Evolutionary conservation across 2,888 invertebrate species (phyloP).

Genomic region (Gonocerus acuteangulatus): DNA sequence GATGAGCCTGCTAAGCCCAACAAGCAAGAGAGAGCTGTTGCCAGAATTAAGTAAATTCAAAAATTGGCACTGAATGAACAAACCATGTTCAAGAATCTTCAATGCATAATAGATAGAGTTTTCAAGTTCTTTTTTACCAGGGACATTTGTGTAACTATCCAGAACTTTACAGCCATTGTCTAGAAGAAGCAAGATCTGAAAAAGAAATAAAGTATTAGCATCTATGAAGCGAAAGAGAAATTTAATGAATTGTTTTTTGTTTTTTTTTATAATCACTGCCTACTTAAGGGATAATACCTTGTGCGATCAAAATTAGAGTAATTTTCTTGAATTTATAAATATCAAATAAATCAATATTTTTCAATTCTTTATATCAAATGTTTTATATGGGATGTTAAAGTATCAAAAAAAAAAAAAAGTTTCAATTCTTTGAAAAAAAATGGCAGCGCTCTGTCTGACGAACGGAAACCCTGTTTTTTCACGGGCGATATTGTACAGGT

Average conservation of each 20-base stretch:
- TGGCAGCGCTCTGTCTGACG: too few relatives aligned
- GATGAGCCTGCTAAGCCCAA: conserved; percentile 72
- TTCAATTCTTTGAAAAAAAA: too few relatives aligned
- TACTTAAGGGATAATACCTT: background rate
- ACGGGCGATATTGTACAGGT: too few relatives aligned
- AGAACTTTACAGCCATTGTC: conserved; percentile 68
- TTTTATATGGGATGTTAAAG: too few relatives aligned
- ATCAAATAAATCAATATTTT: too few relatives aligned
- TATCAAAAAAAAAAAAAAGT: too few relatives aligned
- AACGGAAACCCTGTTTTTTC: too few relatives aligned
- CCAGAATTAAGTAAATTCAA: conserved; percentile 57
- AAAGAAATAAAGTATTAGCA: conserved; percentile 3
- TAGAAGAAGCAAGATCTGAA: conserved; percentile 54
- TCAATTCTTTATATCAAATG: too few relatives aligned
- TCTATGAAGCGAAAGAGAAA: background rate
- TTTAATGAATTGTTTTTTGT: background rate
- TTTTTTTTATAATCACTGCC: too few relatives aligned
- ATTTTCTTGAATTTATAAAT: too few relatives aligned
- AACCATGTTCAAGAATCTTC: conserved; percentile 63
- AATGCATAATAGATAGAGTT: conserved; percentile 60
- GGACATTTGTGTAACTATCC: conserved; percentile 59
- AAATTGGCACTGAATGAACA: conserved; percentile 65
- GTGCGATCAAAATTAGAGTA: too few relatives aligned
- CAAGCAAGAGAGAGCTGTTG: conserved; percentile 58
- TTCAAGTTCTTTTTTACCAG: conserved; percentile 62